Base-by-base conservation (phyloP, 1,140 invertebrate species). In the Polyergus mexicanus region DNA sequence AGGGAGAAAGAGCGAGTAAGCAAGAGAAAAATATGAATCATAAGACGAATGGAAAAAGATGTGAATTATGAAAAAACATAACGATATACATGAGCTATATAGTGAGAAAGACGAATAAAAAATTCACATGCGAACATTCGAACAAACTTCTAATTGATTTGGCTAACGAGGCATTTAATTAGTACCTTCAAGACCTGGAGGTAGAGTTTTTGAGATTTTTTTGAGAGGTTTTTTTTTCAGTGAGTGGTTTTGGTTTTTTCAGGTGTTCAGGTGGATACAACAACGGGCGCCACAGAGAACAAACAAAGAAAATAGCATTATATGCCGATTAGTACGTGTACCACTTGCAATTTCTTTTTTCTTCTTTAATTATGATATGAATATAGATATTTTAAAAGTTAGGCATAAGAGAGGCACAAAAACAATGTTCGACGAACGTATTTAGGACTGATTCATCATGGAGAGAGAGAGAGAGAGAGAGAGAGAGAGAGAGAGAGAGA, bases 131-230 rank as follows among this genome's bases (percentile, higher is more conserved):
- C 84, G 85, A 89, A 94, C 92, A 89, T 93, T 91, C 90, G 88
- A 94, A 91, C 92, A 95, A 93, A 92, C 88, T 58, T 92, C 89
- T 93, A 93, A 93, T 92, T 92, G 94, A 94, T 89, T 94, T 93
- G 85, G 90, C 90, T 94, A 93, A 94, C 93, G 94, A 94, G 92
- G 92, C 91, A 92, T 93, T 93, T 92, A 94, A 92, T 93, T 93
- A 94, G 91, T 95, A 95, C 94, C 94, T 95, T 94, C 93, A 95
- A 95, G 93, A 95, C 94, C 94, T 95, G 94, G 92, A 94, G 93
- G 91, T 93, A 93, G 93, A 93, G 90, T 93, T 93, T 92, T 94
- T 94, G 91, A 94, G 89, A 94, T 93, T 93, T 93, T 93, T 93
- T 93, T 92, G 89, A 93, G 89, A 94, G 93, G 93, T 95, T 28